Percentiles rank a stretch among this genome's conserved stretches.
These are phyloP conservation scores for Melanerpes aurifrons DNA, from an alignment of 2,113 vertebrate genomes.

Conservation along the genomic window DNA sequence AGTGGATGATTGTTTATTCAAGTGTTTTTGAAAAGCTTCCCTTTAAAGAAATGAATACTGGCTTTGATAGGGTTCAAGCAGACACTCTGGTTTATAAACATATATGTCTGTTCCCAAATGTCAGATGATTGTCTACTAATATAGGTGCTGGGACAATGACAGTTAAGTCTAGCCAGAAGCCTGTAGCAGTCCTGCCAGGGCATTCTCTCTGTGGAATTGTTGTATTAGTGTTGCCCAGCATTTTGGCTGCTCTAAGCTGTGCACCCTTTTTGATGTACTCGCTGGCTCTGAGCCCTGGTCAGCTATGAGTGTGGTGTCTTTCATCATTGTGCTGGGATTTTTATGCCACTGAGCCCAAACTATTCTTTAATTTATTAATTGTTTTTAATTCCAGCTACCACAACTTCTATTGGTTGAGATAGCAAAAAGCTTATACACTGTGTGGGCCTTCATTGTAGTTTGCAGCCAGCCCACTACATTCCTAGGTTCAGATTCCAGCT, in stretches of 20 bases:
- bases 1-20: neutral
- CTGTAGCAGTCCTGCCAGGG: neutral
- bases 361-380: neutral
- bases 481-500: constrained; percentile 26
- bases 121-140: neutral
- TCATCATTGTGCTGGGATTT: constrained; percentile 11
- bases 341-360: neutral
- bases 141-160: neutral
- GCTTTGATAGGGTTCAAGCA: neutral
- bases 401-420: neutral
- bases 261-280: neutral
- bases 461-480: constrained; percentile 9
- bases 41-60: neutral
- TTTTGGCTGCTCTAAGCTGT: constrained; percentile 15
- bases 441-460: neutral
- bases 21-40: neutral
- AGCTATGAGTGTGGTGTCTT: constrained; percentile 40
- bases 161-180: neutral
- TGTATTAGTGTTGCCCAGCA: neutral
- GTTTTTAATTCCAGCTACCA: neutral
- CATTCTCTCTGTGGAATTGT: neutral
- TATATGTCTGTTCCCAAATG: neutral
- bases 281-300: constrained; percentile 36
- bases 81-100: constrained; percentile 1
- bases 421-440: neutral